A percentile compares a stretch with the other conserved stretches of the same genome.
Evolutionary conservation across 2,888 invertebrate species (phyloP).

Genomic region (Helicoverpa assulta): DNA sequence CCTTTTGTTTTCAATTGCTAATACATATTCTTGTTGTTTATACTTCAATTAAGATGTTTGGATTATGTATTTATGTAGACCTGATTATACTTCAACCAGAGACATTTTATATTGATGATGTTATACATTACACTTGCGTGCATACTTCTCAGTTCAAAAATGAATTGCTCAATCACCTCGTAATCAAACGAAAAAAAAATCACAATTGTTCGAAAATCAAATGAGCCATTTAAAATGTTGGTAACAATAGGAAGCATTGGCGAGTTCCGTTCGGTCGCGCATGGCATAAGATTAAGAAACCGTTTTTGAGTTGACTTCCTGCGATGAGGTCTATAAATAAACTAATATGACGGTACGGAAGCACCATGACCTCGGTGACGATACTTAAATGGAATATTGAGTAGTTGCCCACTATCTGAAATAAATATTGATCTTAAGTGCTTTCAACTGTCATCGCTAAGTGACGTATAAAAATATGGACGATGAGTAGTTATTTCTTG

Average conservation of each 20-base stretch:
- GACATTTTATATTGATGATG: not conserved
- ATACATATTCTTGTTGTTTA: not conserved
- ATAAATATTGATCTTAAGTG: slow-evolving; percentile 44
- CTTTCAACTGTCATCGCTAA: slow-evolving; percentile 22
- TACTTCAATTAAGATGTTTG: not conserved
- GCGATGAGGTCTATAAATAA: slow-evolving; percentile 78
- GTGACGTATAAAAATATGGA: slow-evolving; percentile 13
- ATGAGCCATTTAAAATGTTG: slow-evolving; percentile 59
- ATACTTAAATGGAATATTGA: slow-evolving; percentile 64
- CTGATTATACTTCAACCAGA: slow-evolving; percentile 1
- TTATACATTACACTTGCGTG: not conserved
- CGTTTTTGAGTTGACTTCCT: slow-evolving; percentile 80
- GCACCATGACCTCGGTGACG: slow-evolving; percentile 74
- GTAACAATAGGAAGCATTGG: slow-evolving; percentile 78
- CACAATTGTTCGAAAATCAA: slow-evolving; percentile 52
- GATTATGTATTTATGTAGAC: not conserved
- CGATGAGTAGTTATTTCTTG: slow-evolving; percentile 5
- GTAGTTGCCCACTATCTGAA: slow-evolving; percentile 48
- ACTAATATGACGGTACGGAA: slow-evolving; percentile 81
- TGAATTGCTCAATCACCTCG: slow-evolving; percentile 6
- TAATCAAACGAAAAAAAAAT: slow-evolving; percentile 24
- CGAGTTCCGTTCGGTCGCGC: slow-evolving; percentile 77
- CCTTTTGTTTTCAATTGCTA: slow-evolving; percentile 27
- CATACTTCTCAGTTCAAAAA: not conserved
- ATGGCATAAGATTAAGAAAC: slow-evolving; percentile 82